phyloP scores from a whole-genome alignment of 2,888 invertebrate genomes.

The Plebejus argus region DNA sequence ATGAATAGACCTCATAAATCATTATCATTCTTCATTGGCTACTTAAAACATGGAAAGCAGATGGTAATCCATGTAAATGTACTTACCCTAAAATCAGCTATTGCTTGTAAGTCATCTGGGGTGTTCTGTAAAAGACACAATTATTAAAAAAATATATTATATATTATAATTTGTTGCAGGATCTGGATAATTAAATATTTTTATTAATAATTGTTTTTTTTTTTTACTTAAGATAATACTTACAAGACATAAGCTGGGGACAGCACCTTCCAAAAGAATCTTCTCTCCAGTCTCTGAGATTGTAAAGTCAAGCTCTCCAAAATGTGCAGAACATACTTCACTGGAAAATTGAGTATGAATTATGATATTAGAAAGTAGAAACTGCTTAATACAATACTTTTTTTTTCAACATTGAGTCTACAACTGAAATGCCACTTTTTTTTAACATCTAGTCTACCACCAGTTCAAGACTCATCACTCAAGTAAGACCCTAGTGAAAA shows the following conservation, averaged over 20 bases:
- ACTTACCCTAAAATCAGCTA: slow-evolving; percentile 26
- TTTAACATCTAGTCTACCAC: no score
- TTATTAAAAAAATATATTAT: neutral
- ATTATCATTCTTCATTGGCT: neutral
- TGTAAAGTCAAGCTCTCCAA: slow-evolving; percentile 1
- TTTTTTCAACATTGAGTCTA: no score
- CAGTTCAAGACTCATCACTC: no score
- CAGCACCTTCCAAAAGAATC: slow-evolving; percentile 17
- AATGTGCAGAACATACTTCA: slow-evolving; percentile 18
- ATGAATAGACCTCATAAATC: no score
- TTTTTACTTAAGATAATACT: neutral
- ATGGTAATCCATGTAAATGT: neutral
- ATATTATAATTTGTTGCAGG: no score
- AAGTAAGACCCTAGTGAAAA: no score
- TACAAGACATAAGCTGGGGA: neutral
- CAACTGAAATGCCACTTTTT: no score
- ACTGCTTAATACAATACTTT: neutral
- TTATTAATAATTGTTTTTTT: no score
- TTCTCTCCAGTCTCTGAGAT: slow-evolving; percentile 4
- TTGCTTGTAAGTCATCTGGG: slow-evolving; percentile 11
- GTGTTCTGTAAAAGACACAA: slow-evolving; percentile 8
- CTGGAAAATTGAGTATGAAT: neutral
- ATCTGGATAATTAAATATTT: no score
- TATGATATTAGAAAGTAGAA: neutral
- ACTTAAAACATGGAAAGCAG: neutral